Percentiles rank a stretch among this genome's conserved stretches.
These are phyloP conservation scores for Mycalesis mineus DNA, from an alignment of 2,888 invertebrate genomes.

Conservation along the genomic window DNA sequence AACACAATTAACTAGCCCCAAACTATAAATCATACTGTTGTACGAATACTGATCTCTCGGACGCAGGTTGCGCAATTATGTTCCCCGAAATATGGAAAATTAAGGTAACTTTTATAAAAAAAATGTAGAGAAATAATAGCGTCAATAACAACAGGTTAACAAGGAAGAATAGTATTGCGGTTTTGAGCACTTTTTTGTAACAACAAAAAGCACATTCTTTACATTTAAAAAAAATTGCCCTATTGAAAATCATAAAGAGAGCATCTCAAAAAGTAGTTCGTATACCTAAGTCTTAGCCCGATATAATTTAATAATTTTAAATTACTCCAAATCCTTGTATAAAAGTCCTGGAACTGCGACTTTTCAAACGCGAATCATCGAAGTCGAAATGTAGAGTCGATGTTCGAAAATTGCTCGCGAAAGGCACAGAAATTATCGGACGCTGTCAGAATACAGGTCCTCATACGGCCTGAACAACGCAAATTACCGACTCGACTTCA, in stretches of 20 bases:
- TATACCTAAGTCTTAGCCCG: conserved; percentile 14
- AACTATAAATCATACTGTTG: conserved; percentile 65
- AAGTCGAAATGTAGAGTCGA: conserved; percentile 29
- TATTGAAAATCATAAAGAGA: no score
- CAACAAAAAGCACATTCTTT: neutral
- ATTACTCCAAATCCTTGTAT: conserved; percentile 66
- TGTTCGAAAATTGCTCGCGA: conserved; percentile 62
- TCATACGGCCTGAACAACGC: conserved; percentile 54
- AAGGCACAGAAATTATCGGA: conserved; percentile 63
- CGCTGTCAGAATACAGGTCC: conserved; percentile 58
- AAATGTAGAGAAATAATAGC: conserved; percentile 52
- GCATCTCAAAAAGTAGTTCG: no score
- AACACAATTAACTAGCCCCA: conserved; percentile 75
- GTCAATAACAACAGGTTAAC: conserved; percentile 40
- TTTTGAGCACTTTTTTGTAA: neutral
- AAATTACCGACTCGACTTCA: conserved; percentile 61
- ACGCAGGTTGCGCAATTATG: conserved; percentile 72
- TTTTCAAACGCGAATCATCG: conserved; percentile 55
- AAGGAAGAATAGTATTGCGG: neutral
- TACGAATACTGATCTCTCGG: conserved; percentile 47
- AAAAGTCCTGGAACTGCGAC: conserved; percentile 48
- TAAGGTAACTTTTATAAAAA: conserved; percentile 45
- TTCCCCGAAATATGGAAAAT: conserved; percentile 48
- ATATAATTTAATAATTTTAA: conserved; percentile 72
- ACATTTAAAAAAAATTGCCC: no score